Evolutionary conservation across 2,113 vertebrate species (phyloP).

Genomic region (Prionailurus bengalensis): DNA sequence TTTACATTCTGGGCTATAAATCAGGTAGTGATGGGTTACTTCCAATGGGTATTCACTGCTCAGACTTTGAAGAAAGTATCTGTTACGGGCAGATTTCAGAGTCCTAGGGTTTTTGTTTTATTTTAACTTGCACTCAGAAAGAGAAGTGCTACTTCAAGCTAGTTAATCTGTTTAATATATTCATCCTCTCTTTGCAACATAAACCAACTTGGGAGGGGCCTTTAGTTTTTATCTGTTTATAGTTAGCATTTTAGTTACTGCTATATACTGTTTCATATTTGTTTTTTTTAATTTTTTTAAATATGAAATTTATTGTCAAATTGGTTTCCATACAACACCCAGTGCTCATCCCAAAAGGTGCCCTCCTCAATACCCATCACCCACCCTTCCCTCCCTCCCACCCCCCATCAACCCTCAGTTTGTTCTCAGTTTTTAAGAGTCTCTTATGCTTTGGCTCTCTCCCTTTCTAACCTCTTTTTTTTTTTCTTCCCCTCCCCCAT

Average conservation of each 20-base stretch:
- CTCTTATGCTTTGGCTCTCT: too few relatives aligned
- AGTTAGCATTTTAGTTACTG: slow-evolving; percentile 38
- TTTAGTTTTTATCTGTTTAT: neutral
- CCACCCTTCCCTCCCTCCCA: too few relatives aligned
- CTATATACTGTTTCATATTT: slow-evolving; percentile 57
- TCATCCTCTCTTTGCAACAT: neutral
- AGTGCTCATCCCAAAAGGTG: too few relatives aligned
- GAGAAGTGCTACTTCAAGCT: neutral
- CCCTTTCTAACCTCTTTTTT: too few relatives aligned
- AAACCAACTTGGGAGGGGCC: neutral
- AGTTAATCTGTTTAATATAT: neutral
- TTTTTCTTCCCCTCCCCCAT: too few relatives aligned
- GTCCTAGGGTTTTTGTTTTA: neutral
- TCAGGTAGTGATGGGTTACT: neutral
- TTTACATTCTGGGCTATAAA: neutral
- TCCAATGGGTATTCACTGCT: neutral
- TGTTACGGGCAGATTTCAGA: neutral
- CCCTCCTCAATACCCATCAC: too few relatives aligned
- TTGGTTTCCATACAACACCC: too few relatives aligned
- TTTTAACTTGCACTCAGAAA: neutral
- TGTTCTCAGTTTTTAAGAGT: too few relatives aligned
- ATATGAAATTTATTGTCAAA: too few relatives aligned
- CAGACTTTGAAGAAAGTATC: neutral
- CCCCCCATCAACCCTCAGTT: too few relatives aligned
- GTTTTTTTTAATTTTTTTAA: too few relatives aligned